These are phyloP conservation scores for Dendrophyllia cribrosa DNA, from an alignment of 64 coral and sea anemone genomes.

Conservation along the genomic window DNA sequence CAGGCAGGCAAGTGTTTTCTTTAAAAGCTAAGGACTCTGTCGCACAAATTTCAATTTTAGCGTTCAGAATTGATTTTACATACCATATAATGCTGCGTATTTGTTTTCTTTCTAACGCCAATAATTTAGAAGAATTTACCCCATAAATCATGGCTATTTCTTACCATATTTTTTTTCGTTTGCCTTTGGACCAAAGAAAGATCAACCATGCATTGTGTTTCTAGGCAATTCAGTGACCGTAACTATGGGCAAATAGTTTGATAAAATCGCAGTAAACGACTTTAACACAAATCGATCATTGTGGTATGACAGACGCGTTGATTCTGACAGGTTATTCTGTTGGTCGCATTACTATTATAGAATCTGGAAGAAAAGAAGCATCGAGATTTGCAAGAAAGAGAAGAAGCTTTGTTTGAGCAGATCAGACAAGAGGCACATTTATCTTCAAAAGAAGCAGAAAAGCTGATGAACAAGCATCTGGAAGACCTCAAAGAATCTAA, in stretches of 20 bases:
- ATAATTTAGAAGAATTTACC: too few species aligned
- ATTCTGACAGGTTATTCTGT: neutral
- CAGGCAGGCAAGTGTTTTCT: slow-evolving; percentile 39
- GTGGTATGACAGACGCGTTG: neutral
- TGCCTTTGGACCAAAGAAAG: too few species aligned
- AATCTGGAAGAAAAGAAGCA: slow-evolving; percentile 46
- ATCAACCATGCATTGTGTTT: too few species aligned
- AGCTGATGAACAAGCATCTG: slow-evolving; percentile 66
- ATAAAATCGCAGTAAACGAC: too few species aligned
- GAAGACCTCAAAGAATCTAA: slow-evolving; percentile 57
- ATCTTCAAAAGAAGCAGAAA: slow-evolving; percentile 65
- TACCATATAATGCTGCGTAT: too few species aligned
- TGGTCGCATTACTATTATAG: neutral
- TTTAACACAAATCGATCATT: neutral
- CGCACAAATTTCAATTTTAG: too few species aligned
- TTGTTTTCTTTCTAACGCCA: too few species aligned
- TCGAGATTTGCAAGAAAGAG: slow-evolving; percentile 25
- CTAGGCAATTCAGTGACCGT: too few species aligned
- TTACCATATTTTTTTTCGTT: too few species aligned
- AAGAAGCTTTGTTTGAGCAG: slow-evolving; percentile 62
- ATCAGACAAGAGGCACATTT: slow-evolving; percentile 65
- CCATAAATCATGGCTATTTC: too few species aligned
- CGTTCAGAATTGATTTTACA: too few species aligned
- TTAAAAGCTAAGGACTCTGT: neutral
- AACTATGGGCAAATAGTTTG: too few species aligned